Percentiles rank a stretch among this genome's conserved stretches.
Evolutionary conservation across 2,797 vertebrate genomes (phyloP).

Genomic region (Onychomys leucogaster): DNA sequence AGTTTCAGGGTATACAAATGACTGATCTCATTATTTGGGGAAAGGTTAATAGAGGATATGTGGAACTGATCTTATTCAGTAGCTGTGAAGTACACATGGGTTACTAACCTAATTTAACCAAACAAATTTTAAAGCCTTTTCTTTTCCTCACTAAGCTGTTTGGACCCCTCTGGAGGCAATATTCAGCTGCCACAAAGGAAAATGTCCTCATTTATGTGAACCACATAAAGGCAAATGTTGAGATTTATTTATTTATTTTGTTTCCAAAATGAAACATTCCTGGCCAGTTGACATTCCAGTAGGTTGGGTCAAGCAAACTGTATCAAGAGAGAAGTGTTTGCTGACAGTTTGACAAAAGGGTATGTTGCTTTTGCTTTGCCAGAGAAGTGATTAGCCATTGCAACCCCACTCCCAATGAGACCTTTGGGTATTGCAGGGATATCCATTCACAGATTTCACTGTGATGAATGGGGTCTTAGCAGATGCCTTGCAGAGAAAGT

Average conservation of each 20-base stretch:
- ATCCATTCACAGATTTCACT: conserved; percentile 83
- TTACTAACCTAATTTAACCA: conserved; percentile 42
- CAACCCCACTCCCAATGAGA: conserved; percentile 77
- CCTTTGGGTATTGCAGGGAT: conserved; percentile 83
- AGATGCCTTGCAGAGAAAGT: conserved; percentile 87
- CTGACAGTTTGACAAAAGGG: conserved; percentile 88
- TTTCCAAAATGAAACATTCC: conserved; percentile 83
- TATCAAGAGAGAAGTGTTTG: conserved; percentile 84
- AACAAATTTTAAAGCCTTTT: not conserved
- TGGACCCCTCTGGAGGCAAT: not conserved
- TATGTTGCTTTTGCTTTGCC: conserved; percentile 83
- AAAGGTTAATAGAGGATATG: conserved; percentile 29
- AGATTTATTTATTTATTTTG: conserved; percentile 55
- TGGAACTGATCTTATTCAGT: not conserved
- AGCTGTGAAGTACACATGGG: not conserved
- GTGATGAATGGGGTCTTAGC: conserved; percentile 89
- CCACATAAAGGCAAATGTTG: conserved; percentile 36
- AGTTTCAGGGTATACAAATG: not conserved
- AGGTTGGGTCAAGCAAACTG: conserved; percentile 82
- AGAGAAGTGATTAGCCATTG: conserved; percentile 79
- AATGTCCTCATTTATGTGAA: conserved; percentile 61
- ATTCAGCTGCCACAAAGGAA: conserved; percentile 32
- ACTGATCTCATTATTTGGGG: not conserved
- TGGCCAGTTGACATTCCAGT: conserved; percentile 77
- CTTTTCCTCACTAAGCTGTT: not conserved